These are phyloP conservation scores for Microplitis manilae DNA, from an alignment of 2,888 invertebrate genomes.

Conservation along the genomic window DNA sequence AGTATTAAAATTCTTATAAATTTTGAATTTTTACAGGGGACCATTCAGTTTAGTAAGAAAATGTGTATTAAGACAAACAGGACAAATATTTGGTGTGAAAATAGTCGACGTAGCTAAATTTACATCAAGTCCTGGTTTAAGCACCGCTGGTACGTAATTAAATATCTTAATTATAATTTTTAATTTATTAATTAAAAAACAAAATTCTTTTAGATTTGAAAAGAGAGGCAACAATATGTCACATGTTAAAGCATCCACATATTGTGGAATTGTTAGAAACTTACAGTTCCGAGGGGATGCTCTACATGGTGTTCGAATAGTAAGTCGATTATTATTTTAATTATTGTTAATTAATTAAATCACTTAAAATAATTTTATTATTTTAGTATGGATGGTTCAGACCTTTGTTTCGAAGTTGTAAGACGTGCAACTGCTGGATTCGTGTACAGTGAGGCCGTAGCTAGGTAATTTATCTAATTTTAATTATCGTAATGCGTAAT, in stretches of 20 bases:
- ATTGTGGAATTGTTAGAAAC: slow-evolving; percentile 98
- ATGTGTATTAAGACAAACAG: slow-evolving; percentile 95
- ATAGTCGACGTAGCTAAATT: slow-evolving; percentile 98
- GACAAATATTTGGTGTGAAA: slow-evolving; percentile 97
- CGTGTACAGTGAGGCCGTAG: slow-evolving; percentile 99
- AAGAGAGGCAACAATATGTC: slow-evolving; percentile 98
- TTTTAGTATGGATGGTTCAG: slow-evolving; percentile 97
- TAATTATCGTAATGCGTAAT: not conserved
- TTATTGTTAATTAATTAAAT: not conserved
- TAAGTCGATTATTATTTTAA: slow-evolving; percentile 76
- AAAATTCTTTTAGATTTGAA: slow-evolving; percentile 86
- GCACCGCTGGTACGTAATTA: slow-evolving; percentile 87
- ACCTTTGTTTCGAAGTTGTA: slow-evolving; percentile 98
- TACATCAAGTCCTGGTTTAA: slow-evolving; percentile 95
- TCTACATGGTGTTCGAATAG: slow-evolving; percentile 99
- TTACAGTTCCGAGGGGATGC: slow-evolving; percentile 98
- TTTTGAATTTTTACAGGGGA: slow-evolving; percentile 78
- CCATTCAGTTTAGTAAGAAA: slow-evolving; percentile 96
- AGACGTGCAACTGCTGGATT: slow-evolving; percentile 96
- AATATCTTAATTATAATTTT: slow-evolving; percentile 12
- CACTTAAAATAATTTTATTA: slow-evolving; percentile 42
- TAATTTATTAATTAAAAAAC: slow-evolving; percentile 22
- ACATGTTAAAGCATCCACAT: slow-evolving; percentile 98
- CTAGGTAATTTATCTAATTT: slow-evolving; percentile 81
- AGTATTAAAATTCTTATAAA: not conserved